A percentile compares a stretch with the other conserved stretches of the same genome.
Conservation (phyloP, 1,140 invertebrate genomes). For the Theocolax elegans region DNA sequence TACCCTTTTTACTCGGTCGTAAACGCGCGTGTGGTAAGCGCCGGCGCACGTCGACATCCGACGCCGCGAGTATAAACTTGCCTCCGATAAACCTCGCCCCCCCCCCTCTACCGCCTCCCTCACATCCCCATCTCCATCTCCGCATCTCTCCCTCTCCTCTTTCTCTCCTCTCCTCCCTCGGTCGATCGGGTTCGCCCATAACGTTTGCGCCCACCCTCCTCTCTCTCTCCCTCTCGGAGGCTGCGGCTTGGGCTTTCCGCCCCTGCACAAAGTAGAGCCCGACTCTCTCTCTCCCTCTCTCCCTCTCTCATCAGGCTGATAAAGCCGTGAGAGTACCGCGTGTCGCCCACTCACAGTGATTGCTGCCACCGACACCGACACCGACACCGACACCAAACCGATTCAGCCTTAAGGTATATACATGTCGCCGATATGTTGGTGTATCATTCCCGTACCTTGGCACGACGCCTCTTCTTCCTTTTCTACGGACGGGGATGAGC, state of each 20-base stretch:
- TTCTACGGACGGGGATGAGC: too few relatives aligned
- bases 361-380: too few relatives aligned
- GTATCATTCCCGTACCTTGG: too few relatives aligned
- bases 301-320: background rate
- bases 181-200: constrained; percentile 12
- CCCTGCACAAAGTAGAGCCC: background rate
- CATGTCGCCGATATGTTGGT: too few relatives aligned
- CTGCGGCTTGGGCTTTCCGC: background rate
- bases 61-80: constrained; percentile 19
- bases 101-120: background rate
- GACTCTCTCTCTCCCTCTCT: background rate
- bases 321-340: too few relatives aligned
- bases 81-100: constrained; percentile 23
- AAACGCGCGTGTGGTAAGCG: constrained; percentile 25
- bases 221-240: too few relatives aligned
- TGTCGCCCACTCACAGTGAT: too few relatives aligned
- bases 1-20: constrained; percentile 32
- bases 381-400: too few relatives aligned
- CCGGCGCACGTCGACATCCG: constrained; percentile 27
- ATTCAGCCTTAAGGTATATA: too few relatives aligned
- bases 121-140: background rate
- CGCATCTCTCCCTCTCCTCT: background rate
- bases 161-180: background rate
- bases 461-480: too few relatives aligned
- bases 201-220: constrained; percentile 1